Conservation (phyloP, 2,113 vertebrate species). For the Pelvicachromis taeniatus region DNA sequence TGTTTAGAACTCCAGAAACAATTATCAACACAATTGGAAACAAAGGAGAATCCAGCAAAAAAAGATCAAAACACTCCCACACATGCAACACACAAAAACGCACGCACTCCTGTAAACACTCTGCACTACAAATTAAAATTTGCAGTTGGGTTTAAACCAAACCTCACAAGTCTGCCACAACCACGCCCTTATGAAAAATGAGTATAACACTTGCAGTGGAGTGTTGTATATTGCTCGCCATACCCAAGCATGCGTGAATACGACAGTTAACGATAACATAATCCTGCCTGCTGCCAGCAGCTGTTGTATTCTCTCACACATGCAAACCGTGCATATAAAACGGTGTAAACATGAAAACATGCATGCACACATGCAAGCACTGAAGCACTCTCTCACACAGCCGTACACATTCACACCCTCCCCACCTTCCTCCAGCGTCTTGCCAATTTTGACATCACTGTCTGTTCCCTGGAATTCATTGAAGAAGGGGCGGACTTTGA, state of each 20-base stretch:
- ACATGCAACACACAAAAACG: slow-evolving; percentile 17
- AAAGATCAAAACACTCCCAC: slow-evolving; percentile 44
- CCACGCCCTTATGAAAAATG: slow-evolving; percentile 68
- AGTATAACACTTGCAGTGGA: slow-evolving; percentile 42
- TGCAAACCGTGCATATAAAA: slow-evolving; percentile 46
- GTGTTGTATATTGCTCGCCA: slow-evolving; percentile 30
- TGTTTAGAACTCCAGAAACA: slow-evolving; percentile 37
- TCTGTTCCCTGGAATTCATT: slow-evolving; percentile 98
- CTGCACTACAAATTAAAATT: slow-evolving; percentile 30
- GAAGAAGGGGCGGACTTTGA: slow-evolving; percentile 97
- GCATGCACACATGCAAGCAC: slow-evolving; percentile 26
- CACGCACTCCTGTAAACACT: slow-evolving; percentile 9
- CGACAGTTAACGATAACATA: slow-evolving; percentile 44
- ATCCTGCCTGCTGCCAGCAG: slow-evolving; percentile 57
- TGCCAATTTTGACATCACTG: slow-evolving; percentile 93
- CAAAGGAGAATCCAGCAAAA: slow-evolving; percentile 24
- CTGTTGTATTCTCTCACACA: slow-evolving; percentile 47
- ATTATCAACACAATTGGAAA: slow-evolving; percentile 41
- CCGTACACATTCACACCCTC: background rate
- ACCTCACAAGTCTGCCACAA: slow-evolving; percentile 52
- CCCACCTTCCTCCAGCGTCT: slow-evolving; percentile 95
- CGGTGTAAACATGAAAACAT: slow-evolving; percentile 51
- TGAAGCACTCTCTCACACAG: background rate
- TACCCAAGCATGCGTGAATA: slow-evolving; percentile 28
- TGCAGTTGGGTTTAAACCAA: slow-evolving; percentile 50